Conservation (phyloP, 1,140 invertebrate species). For the Apis florea region DNA sequence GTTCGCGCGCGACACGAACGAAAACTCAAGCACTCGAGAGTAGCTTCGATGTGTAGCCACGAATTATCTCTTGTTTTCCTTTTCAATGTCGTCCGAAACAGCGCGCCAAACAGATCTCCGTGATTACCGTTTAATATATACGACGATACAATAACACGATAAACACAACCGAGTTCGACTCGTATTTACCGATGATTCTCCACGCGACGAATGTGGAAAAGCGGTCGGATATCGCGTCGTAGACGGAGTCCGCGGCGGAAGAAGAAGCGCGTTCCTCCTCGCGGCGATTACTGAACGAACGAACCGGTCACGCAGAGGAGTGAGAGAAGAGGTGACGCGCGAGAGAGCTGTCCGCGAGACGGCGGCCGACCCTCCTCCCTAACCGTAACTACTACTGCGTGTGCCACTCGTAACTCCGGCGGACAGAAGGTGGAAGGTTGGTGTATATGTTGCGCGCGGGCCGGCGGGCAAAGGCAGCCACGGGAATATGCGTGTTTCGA, state of each 20-base stretch:
- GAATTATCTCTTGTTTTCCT: background rate
- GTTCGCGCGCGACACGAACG: background rate
- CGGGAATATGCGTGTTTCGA: conserved; percentile 65
- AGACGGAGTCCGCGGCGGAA: conserved; percentile 26
- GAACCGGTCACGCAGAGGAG: conserved; percentile 41
- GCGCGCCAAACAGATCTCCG: background rate
- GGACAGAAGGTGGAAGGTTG: conserved; percentile 58
- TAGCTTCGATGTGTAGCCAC: background rate
- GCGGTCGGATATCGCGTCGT: conserved; percentile 8
- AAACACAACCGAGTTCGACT: conserved; percentile 6
- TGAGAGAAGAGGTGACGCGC: conserved; percentile 48
- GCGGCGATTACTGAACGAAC: conserved; percentile 52
- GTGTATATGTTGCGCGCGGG: conserved; percentile 50
- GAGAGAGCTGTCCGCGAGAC: conserved; percentile 57
- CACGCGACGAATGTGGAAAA: background rate
- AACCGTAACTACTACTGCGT: conserved; percentile 60
- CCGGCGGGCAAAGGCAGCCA: conserved; percentile 51
- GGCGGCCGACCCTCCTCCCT: conserved; percentile 58
- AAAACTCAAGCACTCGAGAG: background rate
- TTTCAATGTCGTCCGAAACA: background rate
- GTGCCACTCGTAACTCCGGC: conserved; percentile 65
- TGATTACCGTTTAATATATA: conserved; percentile 19
- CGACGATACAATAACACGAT: background rate
- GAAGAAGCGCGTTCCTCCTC: conserved; percentile 54
- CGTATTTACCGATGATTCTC: background rate